Evolutionary conservation across 2,888 invertebrate species (phyloP), one percentile per base, ranked within the genome.

Genomic region (Trilocha varians): DNA sequence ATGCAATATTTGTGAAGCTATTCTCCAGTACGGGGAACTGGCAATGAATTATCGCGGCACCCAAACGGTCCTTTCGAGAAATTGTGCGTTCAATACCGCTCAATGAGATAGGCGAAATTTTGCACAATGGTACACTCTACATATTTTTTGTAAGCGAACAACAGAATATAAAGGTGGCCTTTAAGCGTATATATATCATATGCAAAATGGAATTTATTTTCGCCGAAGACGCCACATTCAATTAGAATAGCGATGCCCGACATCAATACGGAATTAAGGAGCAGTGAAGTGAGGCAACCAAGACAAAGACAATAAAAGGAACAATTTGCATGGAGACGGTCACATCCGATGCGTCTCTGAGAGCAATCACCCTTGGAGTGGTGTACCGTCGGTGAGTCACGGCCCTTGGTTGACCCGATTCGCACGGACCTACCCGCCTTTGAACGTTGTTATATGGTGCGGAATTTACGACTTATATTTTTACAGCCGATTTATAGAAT

Each of bases 371-470:
- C 59, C 52, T 46, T 59, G 47, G 45, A 45, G 41, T 41, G 41
- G 34, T 66, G 64, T 69, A 55, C 65, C 63, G 25, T 25, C 25
- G 25, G 25, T 25, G 25, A 25, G 25, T 25, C 25, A 25, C 25
- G 48, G 54, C 54, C 62, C 59, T 59, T 59, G 45, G 59, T n/a
- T 78, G 78, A 75, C 78, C 75, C 68, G 77, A 65, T 78, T 78
- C 78, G 70, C 78, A 78, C 70, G 71, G 53, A 57, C 47, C 45
- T 43, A 44, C 25, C 25, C 25, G 25, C 25, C 25, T 25, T 43
- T 45, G 49, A 43, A 46, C 49, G 49, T 36, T 59, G 48, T 64
- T 67, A 67, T 57, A 75, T 72, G 71, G 48, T 49, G 61, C 63
- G 57, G 64, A 58, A 62, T 62, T 53, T 50, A 47, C 45, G 41